A percentile compares a stretch with the other conserved stretches of the same genome.
phyloP scores from a whole-genome alignment of 2,797 vertebrate species.

The Pterois miles region DNA sequence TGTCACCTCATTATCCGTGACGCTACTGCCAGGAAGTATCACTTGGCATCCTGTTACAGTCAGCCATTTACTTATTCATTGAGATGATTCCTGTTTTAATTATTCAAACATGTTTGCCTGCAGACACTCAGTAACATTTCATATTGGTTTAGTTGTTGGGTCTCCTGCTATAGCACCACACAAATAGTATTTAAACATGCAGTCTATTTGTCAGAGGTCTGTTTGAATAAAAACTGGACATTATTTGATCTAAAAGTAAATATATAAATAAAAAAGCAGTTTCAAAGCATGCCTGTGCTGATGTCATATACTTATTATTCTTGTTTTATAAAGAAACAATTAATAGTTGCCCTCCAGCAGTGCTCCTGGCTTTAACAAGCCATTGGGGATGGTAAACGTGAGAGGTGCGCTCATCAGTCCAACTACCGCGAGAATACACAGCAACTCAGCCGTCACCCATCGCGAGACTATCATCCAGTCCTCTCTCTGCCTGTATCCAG shows the following conservation, averaged over 20 bases:
- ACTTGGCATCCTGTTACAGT: constrained; percentile 76
- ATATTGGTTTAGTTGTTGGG: constrained; percentile 10
- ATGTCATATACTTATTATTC: not conserved
- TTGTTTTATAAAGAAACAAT: not conserved
- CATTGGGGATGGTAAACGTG: constrained; percentile 20
- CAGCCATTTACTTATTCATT: constrained; percentile 83
- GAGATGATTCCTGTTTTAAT: constrained; percentile 81
- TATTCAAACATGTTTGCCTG: constrained; percentile 76
- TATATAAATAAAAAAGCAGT: too few species aligned
- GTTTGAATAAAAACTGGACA: not conserved
- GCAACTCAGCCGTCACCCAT: constrained; percentile 4
- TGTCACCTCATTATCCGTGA: constrained; percentile 58
- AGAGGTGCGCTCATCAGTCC: constrained; percentile 2
- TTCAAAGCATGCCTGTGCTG: not conserved
- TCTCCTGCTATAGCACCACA: not conserved
- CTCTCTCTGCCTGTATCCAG: constrained; percentile 76
- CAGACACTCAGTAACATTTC: constrained; percentile 35
- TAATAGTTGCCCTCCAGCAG: not conserved
- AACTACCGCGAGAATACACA: constrained; percentile 70
- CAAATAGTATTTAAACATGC: not conserved
- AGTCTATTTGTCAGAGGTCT: not conserved
- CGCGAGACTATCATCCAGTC: constrained; percentile 79
- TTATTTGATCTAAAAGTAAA: too few species aligned
- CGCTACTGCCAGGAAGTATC: constrained; percentile 70
- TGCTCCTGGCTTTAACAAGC: constrained; percentile 21